phyloP scores from a whole-genome alignment of 2,113 vertebrate genomes.

The Ornithorhynchus anatinus region DNA sequence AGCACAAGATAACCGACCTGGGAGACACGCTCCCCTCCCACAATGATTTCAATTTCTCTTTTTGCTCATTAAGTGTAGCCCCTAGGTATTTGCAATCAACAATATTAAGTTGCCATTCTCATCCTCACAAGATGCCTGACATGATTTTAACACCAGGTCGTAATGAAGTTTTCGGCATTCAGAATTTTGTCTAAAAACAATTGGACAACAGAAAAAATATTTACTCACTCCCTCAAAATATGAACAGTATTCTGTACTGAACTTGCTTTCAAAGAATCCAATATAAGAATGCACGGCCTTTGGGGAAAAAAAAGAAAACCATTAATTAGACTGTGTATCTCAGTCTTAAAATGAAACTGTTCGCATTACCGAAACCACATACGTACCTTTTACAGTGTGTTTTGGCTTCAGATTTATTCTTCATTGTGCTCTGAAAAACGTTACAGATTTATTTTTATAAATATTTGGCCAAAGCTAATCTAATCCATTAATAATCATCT shows the following conservation, averaged over 20 bases:
- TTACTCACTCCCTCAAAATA: slow-evolving; percentile 91
- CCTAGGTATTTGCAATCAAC: too few relatives aligned
- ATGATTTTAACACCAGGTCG: too few relatives aligned
- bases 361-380: background rate
- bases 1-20: too few relatives aligned
- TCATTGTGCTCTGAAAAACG: slow-evolving; percentile 65
- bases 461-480: slow-evolving; percentile 30
- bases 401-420: slow-evolving; percentile 52
- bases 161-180: too few relatives aligned
- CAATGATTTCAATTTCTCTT: too few relatives aligned
- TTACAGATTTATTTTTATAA: slow-evolving; percentile 29
- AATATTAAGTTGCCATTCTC: too few relatives aligned
- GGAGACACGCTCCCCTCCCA: too few relatives aligned
- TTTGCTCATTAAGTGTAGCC: too few relatives aligned
- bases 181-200: too few relatives aligned
- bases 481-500: slow-evolving; percentile 22
- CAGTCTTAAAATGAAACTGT: background rate
- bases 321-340: background rate
- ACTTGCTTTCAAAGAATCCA: slow-evolving; percentile 91
- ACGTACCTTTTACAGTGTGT: slow-evolving; percentile 76
- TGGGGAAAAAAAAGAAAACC: slow-evolving; percentile 30
- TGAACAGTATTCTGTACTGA: slow-evolving; percentile 88
- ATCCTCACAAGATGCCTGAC: too few relatives aligned
- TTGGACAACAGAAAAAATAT: slow-evolving; percentile 8
- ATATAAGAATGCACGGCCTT: slow-evolving; percentile 94